phyloP scores from a whole-genome alignment of 2,113 vertebrate species.

The Smithornis capensis region DNA sequence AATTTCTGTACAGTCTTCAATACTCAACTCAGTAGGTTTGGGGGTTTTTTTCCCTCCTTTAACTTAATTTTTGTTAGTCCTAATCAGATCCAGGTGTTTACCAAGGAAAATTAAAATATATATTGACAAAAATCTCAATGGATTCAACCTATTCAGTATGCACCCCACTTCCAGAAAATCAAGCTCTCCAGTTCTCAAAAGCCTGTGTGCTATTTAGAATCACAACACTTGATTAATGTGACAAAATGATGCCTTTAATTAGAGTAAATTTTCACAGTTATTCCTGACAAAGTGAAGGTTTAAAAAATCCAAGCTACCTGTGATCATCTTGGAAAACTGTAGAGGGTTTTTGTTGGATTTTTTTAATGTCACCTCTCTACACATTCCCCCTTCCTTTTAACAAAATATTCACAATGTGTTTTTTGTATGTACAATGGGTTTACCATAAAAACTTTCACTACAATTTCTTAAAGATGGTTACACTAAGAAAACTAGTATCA shows the following conservation, averaged over 20 bases:
- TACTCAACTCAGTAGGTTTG: background rate
- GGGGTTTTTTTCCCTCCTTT: background rate
- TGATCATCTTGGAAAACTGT: background rate
- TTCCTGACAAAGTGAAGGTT: constrained; percentile 2
- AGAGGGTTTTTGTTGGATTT: background rate
- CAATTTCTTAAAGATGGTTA: background rate
- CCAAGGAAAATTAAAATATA: background rate
- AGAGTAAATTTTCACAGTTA: constrained; percentile 35
- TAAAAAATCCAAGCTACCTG: background rate
- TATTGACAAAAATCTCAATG: background rate
- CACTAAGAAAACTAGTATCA: background rate
- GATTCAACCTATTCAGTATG: constrained; percentile 44
- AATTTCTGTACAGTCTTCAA: background rate
- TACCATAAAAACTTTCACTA: background rate
- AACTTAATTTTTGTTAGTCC: background rate
- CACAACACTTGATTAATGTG: constrained; percentile 27
- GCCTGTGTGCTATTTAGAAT: constrained; percentile 4
- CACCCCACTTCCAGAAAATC: constrained; percentile 39
- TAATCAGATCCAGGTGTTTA: background rate
- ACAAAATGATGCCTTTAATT: constrained; percentile 43
- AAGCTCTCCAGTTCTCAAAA: constrained; percentile 32
- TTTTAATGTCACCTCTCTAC: background rate
- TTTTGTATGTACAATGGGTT: background rate
- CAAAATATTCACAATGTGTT: background rate
- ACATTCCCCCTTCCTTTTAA: background rate